Evolutionary conservation across 2,797 vertebrate genomes (phyloP).

Genomic region (Synanceia verrucosa): DNA sequence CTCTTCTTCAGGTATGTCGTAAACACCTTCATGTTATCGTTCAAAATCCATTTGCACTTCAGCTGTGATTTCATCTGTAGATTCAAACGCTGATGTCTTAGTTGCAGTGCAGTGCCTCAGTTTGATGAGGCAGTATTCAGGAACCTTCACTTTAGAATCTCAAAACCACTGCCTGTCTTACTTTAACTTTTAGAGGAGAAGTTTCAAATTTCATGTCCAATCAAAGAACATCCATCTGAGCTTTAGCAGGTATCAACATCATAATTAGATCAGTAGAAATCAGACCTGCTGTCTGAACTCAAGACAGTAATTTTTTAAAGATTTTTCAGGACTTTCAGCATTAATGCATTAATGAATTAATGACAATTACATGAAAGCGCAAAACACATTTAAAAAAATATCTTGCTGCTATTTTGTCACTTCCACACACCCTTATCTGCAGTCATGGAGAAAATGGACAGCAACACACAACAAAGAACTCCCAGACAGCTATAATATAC

Average conservation of each 20-base stretch:
- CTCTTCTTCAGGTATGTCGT: conserved; percentile 12
- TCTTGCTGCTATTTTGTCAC: too few species aligned
- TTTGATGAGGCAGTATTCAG: not conserved
- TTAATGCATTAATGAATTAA: too few species aligned
- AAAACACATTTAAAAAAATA: too few species aligned
- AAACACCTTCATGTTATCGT: not conserved
- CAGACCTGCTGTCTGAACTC: not conserved
- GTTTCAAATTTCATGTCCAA: conserved; percentile 22
- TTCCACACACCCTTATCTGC: too few species aligned
- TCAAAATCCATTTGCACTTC: not conserved
- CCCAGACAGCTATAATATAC: too few species aligned
- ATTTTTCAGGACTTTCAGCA: too few species aligned
- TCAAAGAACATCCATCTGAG: conserved; percentile 7
- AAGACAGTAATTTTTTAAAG: not conserved
- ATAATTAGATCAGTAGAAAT: conserved; percentile 1
- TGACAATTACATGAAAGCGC: too few species aligned
- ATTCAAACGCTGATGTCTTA: not conserved
- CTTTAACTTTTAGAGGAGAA: not conserved
- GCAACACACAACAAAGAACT: too few species aligned
- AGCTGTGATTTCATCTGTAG: not conserved
- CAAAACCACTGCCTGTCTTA: not conserved
- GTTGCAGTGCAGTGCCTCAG: not conserved
- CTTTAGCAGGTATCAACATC: conserved; percentile 7
- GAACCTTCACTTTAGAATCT: not conserved
- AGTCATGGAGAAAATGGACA: too few species aligned